These are phyloP conservation scores for Drosophila mettleri DNA, from an alignment of 2,888 invertebrate genomes.

Conservation along the genomic window DNA sequence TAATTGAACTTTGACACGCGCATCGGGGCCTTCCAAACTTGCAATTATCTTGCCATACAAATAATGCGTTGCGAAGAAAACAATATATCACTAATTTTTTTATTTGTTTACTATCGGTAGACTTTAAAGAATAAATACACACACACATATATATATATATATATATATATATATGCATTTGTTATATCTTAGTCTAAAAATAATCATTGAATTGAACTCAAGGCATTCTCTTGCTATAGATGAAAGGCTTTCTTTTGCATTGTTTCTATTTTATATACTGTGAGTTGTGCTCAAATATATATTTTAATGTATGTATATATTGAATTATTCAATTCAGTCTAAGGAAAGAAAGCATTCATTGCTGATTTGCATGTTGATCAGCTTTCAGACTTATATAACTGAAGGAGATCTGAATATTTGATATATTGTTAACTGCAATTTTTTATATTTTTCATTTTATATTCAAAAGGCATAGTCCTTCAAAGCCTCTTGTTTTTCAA, in stretches of 20 bases:
- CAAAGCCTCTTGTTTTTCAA: too few relatives aligned
- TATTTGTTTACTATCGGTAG: constrained; percentile 2
- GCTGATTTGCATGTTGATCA: too few relatives aligned
- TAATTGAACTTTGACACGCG: constrained; percentile 82
- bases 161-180: neutral
- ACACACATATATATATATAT: neutral
- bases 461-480: too few relatives aligned
- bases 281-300: too few relatives aligned
- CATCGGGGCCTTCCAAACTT: constrained; percentile 40
- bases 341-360: too few relatives aligned
- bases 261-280: too few relatives aligned
- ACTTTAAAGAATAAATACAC: neutral
- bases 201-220: constrained; percentile 5
- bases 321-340: too few relatives aligned
- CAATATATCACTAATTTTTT: constrained; percentile 1
- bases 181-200: neutral
- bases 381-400: too few relatives aligned
- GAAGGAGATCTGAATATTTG: too few relatives aligned
- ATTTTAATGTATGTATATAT: too few relatives aligned
- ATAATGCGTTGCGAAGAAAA: constrained; percentile 22
- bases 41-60: constrained; percentile 36
- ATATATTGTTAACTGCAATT: too few relatives aligned
- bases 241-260: neutral
- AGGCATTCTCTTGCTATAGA: neutral
- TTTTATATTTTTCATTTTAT: too few relatives aligned